A percentile compares a stretch with the other conserved stretches of the same genome.
Evolutionary conservation across 2,113 vertebrate genomes (phyloP).

Genomic region (Oryctolagus cuniculus): DNA sequence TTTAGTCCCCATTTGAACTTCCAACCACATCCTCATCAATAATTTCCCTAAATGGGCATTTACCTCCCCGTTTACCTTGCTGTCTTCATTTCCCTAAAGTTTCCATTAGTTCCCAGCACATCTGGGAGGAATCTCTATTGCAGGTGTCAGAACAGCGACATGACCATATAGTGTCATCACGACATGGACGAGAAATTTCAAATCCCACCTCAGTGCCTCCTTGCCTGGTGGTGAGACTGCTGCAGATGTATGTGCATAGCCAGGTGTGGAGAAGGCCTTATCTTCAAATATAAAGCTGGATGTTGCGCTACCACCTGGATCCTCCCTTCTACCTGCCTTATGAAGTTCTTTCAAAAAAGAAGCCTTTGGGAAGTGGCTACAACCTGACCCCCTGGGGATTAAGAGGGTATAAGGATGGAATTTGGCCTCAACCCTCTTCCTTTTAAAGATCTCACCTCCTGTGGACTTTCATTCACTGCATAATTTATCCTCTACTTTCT

Average conservation of each 20-base stretch:
- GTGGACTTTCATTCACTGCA: neutral
- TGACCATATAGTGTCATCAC: no score
- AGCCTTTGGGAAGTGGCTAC: neutral
- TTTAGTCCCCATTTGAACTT: neutral
- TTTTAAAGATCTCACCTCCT: neutral
- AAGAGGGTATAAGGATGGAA: neutral
- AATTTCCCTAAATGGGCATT: neutral
- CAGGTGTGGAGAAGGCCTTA: neutral
- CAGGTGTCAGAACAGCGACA: neutral
- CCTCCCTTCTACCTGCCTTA: neutral
- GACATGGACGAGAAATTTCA: neutral
- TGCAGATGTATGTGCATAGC: rapidly evolving
- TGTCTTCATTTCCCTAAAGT: neutral
- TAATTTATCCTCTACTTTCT: neutral
- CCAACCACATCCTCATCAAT: neutral
- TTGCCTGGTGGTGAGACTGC: neutral
- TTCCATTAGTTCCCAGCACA: neutral
- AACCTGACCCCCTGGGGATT: neutral
- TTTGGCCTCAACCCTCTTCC: neutral
- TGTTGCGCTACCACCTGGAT: no score
- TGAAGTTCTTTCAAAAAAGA: neutral
- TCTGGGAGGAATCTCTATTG: neutral
- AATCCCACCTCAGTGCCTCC: neutral
- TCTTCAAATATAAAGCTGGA: neutral
- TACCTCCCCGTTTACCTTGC: neutral